These are phyloP conservation scores for Cetonia aurata DNA, from an alignment of 2,888 invertebrate genomes.

Conservation along the genomic window DNA sequence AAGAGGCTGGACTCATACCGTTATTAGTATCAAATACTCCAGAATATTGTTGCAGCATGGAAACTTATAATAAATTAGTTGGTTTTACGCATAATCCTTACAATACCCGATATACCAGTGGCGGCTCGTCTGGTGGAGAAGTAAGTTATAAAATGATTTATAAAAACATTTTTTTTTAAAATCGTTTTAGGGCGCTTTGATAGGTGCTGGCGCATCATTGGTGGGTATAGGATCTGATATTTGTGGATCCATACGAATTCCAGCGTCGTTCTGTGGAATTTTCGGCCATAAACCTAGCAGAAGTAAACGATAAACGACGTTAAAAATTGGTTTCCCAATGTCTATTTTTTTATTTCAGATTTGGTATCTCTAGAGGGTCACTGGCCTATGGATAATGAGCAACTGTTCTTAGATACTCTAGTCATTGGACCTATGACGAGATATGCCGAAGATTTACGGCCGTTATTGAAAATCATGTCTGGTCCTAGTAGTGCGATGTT, in stretches of 20 bases:
- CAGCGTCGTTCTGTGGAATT: slow-evolving; percentile 92
- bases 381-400: slow-evolving; percentile 68
- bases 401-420: slow-evolving; percentile 78
- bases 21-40: slow-evolving; percentile 93
- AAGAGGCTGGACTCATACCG: slow-evolving; percentile 88
- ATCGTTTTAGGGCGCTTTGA: slow-evolving; percentile 70
- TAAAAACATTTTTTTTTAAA: background rate
- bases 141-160: slow-evolving; percentile 55
- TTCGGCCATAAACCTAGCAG: slow-evolving; percentile 93
- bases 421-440: slow-evolving; percentile 86
- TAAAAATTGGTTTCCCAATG: no score
- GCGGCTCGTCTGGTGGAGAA: slow-evolving; percentile 95
- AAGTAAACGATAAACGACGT: slow-evolving; percentile 69
- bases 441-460: slow-evolving; percentile 85
- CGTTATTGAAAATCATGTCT: slow-evolving; percentile 78
- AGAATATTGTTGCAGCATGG: slow-evolving; percentile 94
- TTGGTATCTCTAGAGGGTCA: slow-evolving; percentile 64
- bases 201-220: slow-evolving; percentile 84
- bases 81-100: slow-evolving; percentile 88
- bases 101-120: slow-evolving; percentile 86
- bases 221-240: slow-evolving; percentile 95
- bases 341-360: slow-evolving; percentile 63
- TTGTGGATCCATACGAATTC: slow-evolving; percentile 96
- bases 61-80: slow-evolving; percentile 87
- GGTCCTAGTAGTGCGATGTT: slow-evolving; percentile 62